Conservation (phyloP, 2,888 invertebrate species). For the Melanostoma mellinum region DNA sequence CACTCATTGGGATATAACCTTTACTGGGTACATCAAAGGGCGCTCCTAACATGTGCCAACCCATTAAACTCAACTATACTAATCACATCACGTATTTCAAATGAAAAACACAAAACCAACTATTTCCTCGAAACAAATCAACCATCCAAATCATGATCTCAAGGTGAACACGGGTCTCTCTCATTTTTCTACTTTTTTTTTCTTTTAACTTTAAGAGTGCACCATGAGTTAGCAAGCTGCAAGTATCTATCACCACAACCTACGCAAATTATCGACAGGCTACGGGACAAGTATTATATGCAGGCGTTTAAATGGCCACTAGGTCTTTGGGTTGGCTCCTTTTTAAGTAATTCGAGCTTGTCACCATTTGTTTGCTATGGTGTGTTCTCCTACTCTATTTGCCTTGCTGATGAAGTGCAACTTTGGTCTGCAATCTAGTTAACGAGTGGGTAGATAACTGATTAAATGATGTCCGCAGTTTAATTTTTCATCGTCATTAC, state of each 20-base stretch:
- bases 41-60: slow-evolving; percentile 11
- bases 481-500: slow-evolving; percentile 60
- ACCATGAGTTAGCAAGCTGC: background rate
- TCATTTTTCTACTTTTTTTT: background rate
- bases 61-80: background rate
- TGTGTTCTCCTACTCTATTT: slow-evolving; percentile 29
- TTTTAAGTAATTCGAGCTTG: slow-evolving; percentile 67
- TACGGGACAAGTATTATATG: slow-evolving; percentile 17
- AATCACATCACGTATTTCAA: slow-evolving; percentile 1
- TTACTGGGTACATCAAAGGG: background rate
- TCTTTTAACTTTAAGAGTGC: background rate
- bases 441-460: slow-evolving; percentile 66
- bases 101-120: too few species aligned
- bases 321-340: slow-evolving; percentile 68
- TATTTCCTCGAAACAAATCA: background rate
- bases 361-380: slow-evolving; percentile 63
- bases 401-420: slow-evolving; percentile 52
- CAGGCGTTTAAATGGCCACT: slow-evolving; percentile 69
- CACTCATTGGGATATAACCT: too few species aligned
- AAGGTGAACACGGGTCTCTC: background rate
- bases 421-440: slow-evolving; percentile 42
- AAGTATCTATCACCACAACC: slow-evolving; percentile 49
- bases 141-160: background rate
- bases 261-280: slow-evolving; percentile 58
- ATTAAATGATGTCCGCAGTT: slow-evolving; percentile 58